A percentile compares a stretch with the other conserved stretches of the same genome.
phyloP scores from a whole-genome alignment of 2,113 vertebrate species.

The Etia nguti region DNA sequence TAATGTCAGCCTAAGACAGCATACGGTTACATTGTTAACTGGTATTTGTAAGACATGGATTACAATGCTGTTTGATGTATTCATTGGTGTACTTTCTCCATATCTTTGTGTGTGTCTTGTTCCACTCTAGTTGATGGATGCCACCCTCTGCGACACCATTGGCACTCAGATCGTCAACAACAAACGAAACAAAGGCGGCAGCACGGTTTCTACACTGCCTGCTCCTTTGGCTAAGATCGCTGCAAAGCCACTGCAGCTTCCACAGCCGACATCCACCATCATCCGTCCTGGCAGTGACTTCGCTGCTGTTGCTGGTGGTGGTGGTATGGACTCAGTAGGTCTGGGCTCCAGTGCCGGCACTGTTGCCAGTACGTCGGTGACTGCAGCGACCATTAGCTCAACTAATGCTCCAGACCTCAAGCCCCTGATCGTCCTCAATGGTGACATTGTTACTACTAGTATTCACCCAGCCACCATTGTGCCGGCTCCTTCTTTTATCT shows the following conservation, averaged over 20 bases:
- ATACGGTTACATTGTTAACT: background rate
- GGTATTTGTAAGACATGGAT: background rate
- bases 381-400: background rate
- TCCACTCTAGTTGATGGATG: slow-evolving; percentile 70
- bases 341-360: background rate
- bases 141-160: slow-evolving; percentile 66
- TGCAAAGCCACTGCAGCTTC: slow-evolving; percentile 26
- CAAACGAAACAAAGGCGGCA: slow-evolving; percentile 35
- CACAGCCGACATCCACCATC: background rate
- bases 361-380: slow-evolving; percentile 13
- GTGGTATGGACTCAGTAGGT: background rate
- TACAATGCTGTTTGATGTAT: background rate
- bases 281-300: slow-evolving; percentile 35
- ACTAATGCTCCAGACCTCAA: slow-evolving; percentile 36
- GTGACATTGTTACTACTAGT: slow-evolving; percentile 38
- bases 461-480: slow-evolving; percentile 42
- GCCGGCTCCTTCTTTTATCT: slow-evolving; percentile 38
- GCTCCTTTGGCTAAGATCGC: slow-evolving; percentile 52
- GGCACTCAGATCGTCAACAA: slow-evolving; percentile 54
- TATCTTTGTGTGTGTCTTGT: background rate
- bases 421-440: slow-evolving; percentile 55
- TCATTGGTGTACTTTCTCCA: background rate
- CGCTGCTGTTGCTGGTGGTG: background rate
- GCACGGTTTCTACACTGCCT: slow-evolving; percentile 2
- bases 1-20: background rate